phyloP scores from a whole-genome alignment of 2,888 invertebrate genomes.

The Cataglyphis livida region DNA sequence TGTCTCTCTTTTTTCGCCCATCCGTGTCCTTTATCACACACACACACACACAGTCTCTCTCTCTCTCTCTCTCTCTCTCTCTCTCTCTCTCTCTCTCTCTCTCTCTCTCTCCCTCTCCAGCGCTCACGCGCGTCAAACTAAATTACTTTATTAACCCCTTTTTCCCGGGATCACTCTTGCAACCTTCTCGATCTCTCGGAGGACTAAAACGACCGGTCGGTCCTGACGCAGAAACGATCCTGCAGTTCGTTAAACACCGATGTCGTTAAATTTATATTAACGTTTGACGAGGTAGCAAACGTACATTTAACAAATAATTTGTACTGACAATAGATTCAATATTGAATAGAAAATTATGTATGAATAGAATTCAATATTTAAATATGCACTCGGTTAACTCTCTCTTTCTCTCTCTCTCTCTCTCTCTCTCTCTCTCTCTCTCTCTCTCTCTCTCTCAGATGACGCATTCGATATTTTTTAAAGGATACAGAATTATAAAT shows the following conservation, averaged over 20 bases:
- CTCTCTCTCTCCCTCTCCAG: conserved; percentile 45
- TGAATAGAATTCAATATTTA: conserved; percentile 1
- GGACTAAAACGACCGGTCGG: conserved; percentile 65
- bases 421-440: background rate
- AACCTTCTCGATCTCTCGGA: conserved; percentile 53
- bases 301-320: conserved; percentile 4
- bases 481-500: background rate
- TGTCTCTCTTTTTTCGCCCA: conserved; percentile 50
- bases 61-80: conserved; percentile 20
- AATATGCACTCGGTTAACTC: background rate
- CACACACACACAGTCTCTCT: background rate
- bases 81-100: background rate
- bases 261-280: conserved; percentile 64
- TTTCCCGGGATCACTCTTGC: conserved; percentile 62
- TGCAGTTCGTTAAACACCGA: conserved; percentile 61
- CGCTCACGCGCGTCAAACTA: conserved; percentile 72
- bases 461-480: background rate
- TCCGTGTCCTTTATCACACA: conserved; percentile 66
- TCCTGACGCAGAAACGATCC: conserved; percentile 58
- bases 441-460: background rate
- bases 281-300: conserved; percentile 31
- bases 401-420: background rate
- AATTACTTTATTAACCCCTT: conserved; percentile 80
- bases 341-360: background rate
- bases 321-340: background rate